These are phyloP conservation scores for Heliconius hermathena DNA, from an alignment of 1,140 invertebrate genomes.

Conservation along the genomic window DNA sequence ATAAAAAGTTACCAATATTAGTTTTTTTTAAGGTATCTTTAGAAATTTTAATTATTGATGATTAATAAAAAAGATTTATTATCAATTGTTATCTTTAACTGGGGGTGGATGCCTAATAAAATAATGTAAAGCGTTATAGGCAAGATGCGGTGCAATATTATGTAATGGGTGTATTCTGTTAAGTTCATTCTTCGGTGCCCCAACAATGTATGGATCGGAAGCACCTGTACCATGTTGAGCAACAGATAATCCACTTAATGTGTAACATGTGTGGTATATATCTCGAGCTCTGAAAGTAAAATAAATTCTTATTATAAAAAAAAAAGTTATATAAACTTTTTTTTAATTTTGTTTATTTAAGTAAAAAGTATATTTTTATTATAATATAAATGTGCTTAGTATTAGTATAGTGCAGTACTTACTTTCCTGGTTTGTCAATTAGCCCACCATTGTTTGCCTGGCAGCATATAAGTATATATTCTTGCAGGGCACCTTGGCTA, in stretches of 20 bases:
- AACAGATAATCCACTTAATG: conserved; percentile 95
- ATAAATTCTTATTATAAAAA: conserved; percentile 23
- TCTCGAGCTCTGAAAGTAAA: conserved; percentile 88
- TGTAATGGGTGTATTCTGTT: conserved; percentile 77
- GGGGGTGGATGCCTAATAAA: conserved; percentile 72
- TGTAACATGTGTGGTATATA: conserved; percentile 98
- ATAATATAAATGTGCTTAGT: not conserved
- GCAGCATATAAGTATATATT: conserved; percentile 97
- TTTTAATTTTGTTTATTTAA: not conserved
- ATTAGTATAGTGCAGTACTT: conserved; percentile 60
- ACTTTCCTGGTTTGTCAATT: conserved; percentile 98
- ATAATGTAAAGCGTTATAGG: conserved; percentile 75
- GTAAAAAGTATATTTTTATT: not conserved
- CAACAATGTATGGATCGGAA: conserved; percentile 69
- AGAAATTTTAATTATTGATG: not conserved
- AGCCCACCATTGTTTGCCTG: conserved; percentile 95
- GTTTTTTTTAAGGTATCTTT: conserved; percentile 4
- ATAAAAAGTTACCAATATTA: not conserved
- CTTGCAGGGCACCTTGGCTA: conserved; percentile 93
- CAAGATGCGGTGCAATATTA: conserved; percentile 76
- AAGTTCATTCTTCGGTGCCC: conserved; percentile 68
- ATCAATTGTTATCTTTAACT: conserved; percentile 69
- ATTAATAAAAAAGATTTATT: not conserved
- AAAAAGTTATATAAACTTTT: not conserved
- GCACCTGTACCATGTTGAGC: conserved; percentile 91